These are phyloP conservation scores for Trididemnum nubilum DNA, from an alignment of 23 tunicate species.

Conservation along the genomic window DNA sequence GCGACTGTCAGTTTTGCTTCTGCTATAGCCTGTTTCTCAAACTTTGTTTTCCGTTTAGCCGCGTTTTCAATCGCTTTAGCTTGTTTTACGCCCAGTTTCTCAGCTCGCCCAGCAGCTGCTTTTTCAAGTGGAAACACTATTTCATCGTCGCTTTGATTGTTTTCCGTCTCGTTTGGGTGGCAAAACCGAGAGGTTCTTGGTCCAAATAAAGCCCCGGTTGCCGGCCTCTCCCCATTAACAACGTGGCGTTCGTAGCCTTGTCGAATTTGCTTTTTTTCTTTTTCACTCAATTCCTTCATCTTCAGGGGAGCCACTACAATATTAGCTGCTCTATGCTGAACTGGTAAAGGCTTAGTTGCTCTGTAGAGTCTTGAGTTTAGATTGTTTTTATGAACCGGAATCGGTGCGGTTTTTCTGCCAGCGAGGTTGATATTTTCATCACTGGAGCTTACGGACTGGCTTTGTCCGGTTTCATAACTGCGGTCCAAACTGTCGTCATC, in stretches of 20 bases:
- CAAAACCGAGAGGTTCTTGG: not conserved
- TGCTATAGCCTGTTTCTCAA: conserved; percentile 44
- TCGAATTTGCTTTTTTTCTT: conserved; percentile 15
- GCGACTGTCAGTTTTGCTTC: conserved; percentile 60
- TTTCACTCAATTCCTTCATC: not conserved
- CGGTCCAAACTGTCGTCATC: conserved; percentile 22
- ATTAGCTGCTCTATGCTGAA: not conserved
- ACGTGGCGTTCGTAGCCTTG: conserved; percentile 45
- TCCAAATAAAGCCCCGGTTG: conserved; percentile 45
- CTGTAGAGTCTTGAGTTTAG: not conserved
- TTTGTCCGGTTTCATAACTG: conserved; percentile 7
- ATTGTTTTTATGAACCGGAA: not conserved
- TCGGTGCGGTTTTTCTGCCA: not conserved
- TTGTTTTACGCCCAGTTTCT: conserved; percentile 32
- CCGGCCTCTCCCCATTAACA: conserved; percentile 16
- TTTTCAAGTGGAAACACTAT: conserved; percentile 62
- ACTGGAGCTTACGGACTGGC: not conserved
- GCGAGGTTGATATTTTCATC: not conserved
- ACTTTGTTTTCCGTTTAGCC: conserved; percentile 68
- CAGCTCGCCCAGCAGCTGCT: conserved; percentile 58
- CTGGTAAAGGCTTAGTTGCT: not conserved
- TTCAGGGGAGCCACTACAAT: not conserved
- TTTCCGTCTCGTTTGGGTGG: not conserved
- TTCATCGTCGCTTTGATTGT: not conserved
- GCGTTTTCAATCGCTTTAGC: conserved; percentile 50